These are phyloP conservation scores for Platyrinchus mystaceus DNA, from an alignment of 2,797 vertebrate genomes.

Conservation along the genomic window DNA sequence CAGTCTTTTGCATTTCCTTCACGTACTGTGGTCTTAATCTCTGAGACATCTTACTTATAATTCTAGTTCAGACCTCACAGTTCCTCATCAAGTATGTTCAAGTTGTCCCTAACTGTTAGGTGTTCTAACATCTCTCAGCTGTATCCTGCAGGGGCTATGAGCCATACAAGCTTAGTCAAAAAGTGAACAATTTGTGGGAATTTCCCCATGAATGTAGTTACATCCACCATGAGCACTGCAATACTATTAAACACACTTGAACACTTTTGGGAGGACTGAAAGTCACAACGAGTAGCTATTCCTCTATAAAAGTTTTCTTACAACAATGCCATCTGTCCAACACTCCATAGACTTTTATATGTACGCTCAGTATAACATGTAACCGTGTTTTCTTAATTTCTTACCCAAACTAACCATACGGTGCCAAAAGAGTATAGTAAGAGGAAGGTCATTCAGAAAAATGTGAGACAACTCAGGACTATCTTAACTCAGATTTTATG, in stretches of 20 bases:
- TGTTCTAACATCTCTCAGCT: neutral
- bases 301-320: neutral
- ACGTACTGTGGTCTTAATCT: neutral
- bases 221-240: neutral
- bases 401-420: neutral
- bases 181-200: neutral
- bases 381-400: neutral
- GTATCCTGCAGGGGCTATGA: neutral
- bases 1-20: neutral
- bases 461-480: neutral
- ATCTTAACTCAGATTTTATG: neutral
- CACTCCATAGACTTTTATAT: neutral
- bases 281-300: neutral
- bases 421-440: neutral
- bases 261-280: neutral
- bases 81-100: neutral
- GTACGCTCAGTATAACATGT: rapidly evolving
- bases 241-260: neutral
- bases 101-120: neutral
- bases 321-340: neutral
- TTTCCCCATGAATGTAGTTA: neutral
- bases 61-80: neutral
- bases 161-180: neutral
- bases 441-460: neutral
- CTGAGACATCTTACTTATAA: neutral